Evolutionary conservation across 1,140 invertebrate genomes (phyloP).

Genomic region (Nautilus pompilius): DNA sequence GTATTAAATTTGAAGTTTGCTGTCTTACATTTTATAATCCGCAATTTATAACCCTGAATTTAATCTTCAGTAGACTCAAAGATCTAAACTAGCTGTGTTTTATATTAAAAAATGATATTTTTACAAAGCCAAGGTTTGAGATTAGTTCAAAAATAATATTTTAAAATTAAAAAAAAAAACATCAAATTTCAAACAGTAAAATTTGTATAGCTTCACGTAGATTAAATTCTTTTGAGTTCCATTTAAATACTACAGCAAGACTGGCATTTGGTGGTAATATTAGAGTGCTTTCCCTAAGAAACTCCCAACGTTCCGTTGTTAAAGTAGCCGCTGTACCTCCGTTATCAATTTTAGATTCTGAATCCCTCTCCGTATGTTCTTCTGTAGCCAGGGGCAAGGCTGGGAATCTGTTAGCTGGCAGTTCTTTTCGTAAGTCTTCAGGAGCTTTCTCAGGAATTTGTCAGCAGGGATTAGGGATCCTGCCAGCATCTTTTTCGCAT

Average conservation of each 20-base stretch:
- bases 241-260: not conserved
- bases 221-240: not conserved
- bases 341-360: slow-evolving; percentile 35
- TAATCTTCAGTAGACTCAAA: too few relatives aligned
- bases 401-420: slow-evolving; percentile 36
- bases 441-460: slow-evolving; percentile 28
- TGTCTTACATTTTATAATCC: too few relatives aligned
- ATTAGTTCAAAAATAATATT: too few relatives aligned
- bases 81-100: too few relatives aligned
- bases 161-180: too few relatives aligned
- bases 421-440: slow-evolving; percentile 41
- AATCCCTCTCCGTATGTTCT: slow-evolving; percentile 29
- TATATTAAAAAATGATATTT: too few relatives aligned
- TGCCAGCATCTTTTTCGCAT: slow-evolving; percentile 21
- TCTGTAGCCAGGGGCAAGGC: slow-evolving; percentile 31
- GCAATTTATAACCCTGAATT: too few relatives aligned
- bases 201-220: too few relatives aligned
- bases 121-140: too few relatives aligned
- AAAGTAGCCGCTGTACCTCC: slow-evolving; percentile 21
- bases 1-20: too few relatives aligned
- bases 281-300: not conserved
- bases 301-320: not conserved
- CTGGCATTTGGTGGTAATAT: not conserved
- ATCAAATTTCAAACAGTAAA: too few relatives aligned
- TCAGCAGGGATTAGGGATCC: slow-evolving; percentile 26